Base-by-base conservation (phyloP, 2,113 vertebrate species). In the Madoqua kirkii region DNA sequence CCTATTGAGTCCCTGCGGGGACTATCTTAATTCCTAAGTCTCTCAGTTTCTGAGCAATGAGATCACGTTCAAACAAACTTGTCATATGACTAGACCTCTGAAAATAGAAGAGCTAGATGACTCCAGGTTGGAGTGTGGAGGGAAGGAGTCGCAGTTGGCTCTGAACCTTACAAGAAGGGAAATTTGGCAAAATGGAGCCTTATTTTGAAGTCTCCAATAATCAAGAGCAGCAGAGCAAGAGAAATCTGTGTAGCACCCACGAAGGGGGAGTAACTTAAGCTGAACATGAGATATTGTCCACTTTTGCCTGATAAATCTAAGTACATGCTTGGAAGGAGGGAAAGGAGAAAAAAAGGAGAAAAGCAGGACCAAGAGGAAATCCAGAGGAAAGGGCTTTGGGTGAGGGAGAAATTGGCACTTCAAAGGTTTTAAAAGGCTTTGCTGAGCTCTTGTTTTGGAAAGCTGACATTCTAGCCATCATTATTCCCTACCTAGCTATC, bases 201-300 rank as follows among this genome's bases (percentile, higher is more conserved):
- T 33, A 76, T 40, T 57, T 57, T 4, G 5, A 36, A 21, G 29
- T 78, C 67, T 33, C 27, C 36, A 45, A 15, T 43, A 55, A 57
- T 10, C 11, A 12, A 76, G 52, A 76, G 52, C 7, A 5, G 17
- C 36, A 33, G 52, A 89, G 52, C 27, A 43, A 33, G 12, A 4
- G 50, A 9, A 29, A 57, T 17, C 36, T 21, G 17, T 3, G 27
- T 17, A 14, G 67, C 40, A 9, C 3, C 1, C 12, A 83, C 11
- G 27, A 16, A 2, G 4, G 17, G 7, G 36, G 52, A 14, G 29
- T 31, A 55, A 45, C 27, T 45, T 21, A 89, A 33, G 36, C 36
- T 76, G 17, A 45, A 33, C 23, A 13, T 0, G 4, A 16, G 67
- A 78, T 29, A 23, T 21, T 7, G 29, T 1, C 74, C 29, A 13